A percentile compares a stretch with the other conserved stretches of the same genome.
These are phyloP conservation scores for Caenorhabditis angaria DNA, from an alignment of 2,888 invertebrate species.

Conservation along the genomic window DNA sequence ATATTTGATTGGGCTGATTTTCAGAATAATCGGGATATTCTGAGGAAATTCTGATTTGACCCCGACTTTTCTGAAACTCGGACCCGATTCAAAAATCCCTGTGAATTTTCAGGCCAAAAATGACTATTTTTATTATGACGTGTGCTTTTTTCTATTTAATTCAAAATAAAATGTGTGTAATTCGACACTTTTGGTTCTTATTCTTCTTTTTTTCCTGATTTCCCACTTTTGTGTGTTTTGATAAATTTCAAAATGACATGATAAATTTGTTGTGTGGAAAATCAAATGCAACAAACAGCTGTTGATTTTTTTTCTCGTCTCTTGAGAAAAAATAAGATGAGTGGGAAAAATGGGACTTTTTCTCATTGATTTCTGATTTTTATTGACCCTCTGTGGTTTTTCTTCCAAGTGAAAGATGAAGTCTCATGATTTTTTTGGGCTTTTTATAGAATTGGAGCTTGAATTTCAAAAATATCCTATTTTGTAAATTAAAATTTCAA, in stretches of 20 bases:
- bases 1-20: no score
- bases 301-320: neutral
- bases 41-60: no score
- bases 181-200: neutral
- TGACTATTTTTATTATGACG: no score
- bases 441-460: no score
- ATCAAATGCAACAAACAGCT: constrained; percentile 5
- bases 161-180: neutral
- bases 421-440: no score
- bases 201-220: neutral
- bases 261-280: constrained; percentile 1
- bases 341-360: constrained; percentile 5
- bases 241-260: neutral
- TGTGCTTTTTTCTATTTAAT: neutral
- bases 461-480: no score
- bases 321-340: constrained; percentile 5
- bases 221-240: neutral
- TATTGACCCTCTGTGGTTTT: neutral
- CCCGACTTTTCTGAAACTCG: no score
- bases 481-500: neutral
- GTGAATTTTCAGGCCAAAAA: no score
- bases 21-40: no score
- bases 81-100: no score
- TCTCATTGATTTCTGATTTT: neutral
- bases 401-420: neutral